Conservation (phyloP, 2,797 vertebrate species). For the Typhlichthys subterraneus region DNA sequence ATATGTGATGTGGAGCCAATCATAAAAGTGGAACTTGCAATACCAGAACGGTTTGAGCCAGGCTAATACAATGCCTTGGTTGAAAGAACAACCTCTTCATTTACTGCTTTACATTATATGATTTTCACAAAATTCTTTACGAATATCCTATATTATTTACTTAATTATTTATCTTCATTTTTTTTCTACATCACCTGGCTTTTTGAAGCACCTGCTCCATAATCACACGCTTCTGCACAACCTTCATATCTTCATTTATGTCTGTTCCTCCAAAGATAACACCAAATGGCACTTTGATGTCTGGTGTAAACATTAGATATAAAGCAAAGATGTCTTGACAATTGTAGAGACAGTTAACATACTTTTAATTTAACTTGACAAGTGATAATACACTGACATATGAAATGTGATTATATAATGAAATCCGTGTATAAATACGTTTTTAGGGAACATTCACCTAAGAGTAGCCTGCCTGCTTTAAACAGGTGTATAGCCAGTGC, state of each 20-base stretch:
- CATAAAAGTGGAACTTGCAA: too few relatives aligned
- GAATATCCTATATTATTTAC: constrained; percentile 17
- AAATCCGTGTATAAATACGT: constrained; percentile 7
- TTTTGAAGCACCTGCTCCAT: constrained; percentile 88
- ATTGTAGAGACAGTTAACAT: neutral
- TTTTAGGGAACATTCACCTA: constrained; percentile 76
- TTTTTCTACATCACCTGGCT: constrained; percentile 83
- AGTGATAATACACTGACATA: neutral
- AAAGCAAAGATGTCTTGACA: constrained; percentile 30
- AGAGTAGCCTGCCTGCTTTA: constrained; percentile 85
- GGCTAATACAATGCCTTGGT: too few relatives aligned
- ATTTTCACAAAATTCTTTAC: neutral
- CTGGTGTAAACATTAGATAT: constrained; percentile 71
- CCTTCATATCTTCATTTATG: constrained; percentile 91
- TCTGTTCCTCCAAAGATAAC: constrained; percentile 96
- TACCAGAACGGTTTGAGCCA: too few relatives aligned
- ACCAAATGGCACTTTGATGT: constrained; percentile 84
- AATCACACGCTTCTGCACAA: constrained; percentile 79
- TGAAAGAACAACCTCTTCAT: too few relatives aligned
- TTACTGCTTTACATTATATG: too few relatives aligned
- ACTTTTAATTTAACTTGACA: constrained; percentile 4
- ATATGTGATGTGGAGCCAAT: too few relatives aligned
- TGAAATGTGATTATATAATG: neutral
- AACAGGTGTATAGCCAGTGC: constrained; percentile 91
- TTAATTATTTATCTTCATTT: constrained; percentile 22